Evolutionary conservation across 1,140 invertebrate species (phyloP).

Genomic region (Matsumurasca onukii): DNA sequence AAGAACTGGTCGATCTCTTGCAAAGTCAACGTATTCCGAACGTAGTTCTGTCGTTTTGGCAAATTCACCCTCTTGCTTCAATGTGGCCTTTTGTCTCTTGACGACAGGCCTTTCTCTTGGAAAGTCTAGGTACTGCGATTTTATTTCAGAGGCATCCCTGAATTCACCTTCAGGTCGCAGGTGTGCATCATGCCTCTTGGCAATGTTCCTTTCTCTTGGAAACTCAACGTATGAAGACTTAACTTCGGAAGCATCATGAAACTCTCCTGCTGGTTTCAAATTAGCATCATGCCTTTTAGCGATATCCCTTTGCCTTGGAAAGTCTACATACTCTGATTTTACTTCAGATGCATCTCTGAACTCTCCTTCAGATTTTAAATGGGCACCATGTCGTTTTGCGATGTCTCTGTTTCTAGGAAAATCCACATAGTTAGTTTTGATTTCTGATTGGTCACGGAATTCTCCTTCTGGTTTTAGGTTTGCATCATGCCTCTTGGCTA

Average conservation of each 20-base stretch:
- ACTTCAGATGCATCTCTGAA: slow-evolving; percentile 27
- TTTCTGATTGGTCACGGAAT: slow-evolving; percentile 24
- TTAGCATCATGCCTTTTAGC: slow-evolving; percentile 31
- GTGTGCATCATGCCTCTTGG: slow-evolving; percentile 27
- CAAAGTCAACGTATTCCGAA: slow-evolving; percentile 34
- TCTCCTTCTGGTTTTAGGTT: slow-evolving; percentile 36
- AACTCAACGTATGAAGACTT: slow-evolving; percentile 34
- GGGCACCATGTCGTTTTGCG: slow-evolving; percentile 22
- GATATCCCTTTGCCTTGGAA: slow-evolving; percentile 30
- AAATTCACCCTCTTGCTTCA: slow-evolving; percentile 38
- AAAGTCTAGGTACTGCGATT: slow-evolving; percentile 37
- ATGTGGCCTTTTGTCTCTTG: slow-evolving; percentile 28
- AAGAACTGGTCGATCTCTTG: slow-evolving; percentile 31
- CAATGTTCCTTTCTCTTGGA: slow-evolving; percentile 24
- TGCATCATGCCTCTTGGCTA: slow-evolving; percentile 20
- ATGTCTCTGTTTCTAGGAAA: slow-evolving; percentile 36
- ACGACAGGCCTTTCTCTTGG: slow-evolving; percentile 34
- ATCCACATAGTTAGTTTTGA: slow-evolving; percentile 33
- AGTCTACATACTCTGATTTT: slow-evolving; percentile 33
- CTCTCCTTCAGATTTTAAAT: slow-evolving; percentile 38
- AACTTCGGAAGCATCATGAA: slow-evolving; percentile 30
- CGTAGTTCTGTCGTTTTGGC: slow-evolving; percentile 30
- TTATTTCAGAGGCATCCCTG: slow-evolving; percentile 28
- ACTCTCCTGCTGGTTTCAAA: slow-evolving; percentile 38
- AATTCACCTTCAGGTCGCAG: slow-evolving; percentile 39